A percentile compares a stretch with the other conserved stretches of the same genome.
These are phyloP conservation scores for Pteropus rufus DNA, from an alignment of 2,797 vertebrate species.

Conservation along the genomic window DNA sequence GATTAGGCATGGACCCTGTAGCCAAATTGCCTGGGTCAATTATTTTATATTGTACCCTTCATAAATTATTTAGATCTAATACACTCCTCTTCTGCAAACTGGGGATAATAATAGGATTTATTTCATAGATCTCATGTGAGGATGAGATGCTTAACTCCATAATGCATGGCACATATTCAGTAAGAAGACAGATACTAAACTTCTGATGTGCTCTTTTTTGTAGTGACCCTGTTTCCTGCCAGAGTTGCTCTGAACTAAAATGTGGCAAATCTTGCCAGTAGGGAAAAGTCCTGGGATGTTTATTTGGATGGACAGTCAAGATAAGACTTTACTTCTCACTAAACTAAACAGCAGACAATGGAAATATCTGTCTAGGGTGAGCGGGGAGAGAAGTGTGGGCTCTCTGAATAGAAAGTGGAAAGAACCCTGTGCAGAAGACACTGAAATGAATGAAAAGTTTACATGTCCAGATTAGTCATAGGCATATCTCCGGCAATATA, in stretches of 20 bases:
- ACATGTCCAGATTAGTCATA: neutral
- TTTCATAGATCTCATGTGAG: neutral
- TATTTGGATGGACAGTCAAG: neutral
- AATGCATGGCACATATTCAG: neutral
- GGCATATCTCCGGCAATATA: too few relatives aligned
- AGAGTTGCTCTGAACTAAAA: neutral
- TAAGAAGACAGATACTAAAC: neutral
- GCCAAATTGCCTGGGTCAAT: neutral
- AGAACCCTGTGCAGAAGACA: fast-evolving
- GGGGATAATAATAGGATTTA: neutral
- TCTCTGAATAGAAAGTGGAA: neutral
- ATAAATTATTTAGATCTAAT: neutral
- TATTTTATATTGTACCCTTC: neutral
- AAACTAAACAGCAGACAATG: neutral
- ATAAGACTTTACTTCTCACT: neutral
- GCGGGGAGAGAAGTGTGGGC: fast-evolving
- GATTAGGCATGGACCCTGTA: fast-evolving
- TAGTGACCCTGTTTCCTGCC: neutral
- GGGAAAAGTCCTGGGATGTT: neutral
- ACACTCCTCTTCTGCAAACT: neutral
- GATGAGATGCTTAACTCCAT: neutral
- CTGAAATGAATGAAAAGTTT: neutral
- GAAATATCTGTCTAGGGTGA: neutral
- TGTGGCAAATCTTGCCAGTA: neutral
- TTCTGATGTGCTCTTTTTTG: neutral